Evolutionary conservation across 2,888 invertebrate genomes (phyloP).

Genomic region (Cerastis leucographa): DNA sequence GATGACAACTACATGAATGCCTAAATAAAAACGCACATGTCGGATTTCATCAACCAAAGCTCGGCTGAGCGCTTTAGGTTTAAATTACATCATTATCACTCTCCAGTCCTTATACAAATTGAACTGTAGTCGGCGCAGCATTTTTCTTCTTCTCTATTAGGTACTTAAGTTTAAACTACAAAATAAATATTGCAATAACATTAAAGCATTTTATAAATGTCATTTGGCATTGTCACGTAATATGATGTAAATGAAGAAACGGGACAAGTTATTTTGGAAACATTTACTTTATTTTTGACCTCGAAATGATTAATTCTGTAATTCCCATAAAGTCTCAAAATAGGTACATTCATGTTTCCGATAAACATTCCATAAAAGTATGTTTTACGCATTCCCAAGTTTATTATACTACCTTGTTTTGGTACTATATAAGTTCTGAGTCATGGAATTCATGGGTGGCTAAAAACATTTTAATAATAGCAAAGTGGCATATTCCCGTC

Average conservation of each 20-base stretch:
- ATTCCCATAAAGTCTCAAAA: not conserved
- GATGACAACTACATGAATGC: not conserved
- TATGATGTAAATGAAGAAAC: not conserved
- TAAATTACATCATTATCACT: not conserved
- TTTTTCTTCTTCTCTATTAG: not conserved
- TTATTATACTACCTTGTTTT: not conserved
- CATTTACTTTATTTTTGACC: not conserved
- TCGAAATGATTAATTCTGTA: not conserved
- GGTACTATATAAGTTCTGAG: not conserved
- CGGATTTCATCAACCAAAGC: not conserved
- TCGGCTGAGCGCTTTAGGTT: not conserved
- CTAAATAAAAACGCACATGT: not conserved
- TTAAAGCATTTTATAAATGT: not conserved
- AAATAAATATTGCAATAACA: no score
- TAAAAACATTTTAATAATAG: constrained; percentile 6
- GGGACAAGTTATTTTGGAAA: not conserved
- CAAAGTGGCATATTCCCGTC: constrained; percentile 5
- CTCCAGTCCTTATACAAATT: not conserved
- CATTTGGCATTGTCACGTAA: not conserved
- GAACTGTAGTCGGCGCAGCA: not conserved
- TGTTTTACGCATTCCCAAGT: not conserved
- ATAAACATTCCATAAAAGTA: not conserved
- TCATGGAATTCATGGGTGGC: not conserved
- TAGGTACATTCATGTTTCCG: not conserved
- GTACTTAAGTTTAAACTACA: not conserved